These are phyloP conservation scores for Diadema setosum DNA, from an alignment of 35 echinoderm and acorn worm species.

Conservation along the genomic window DNA sequence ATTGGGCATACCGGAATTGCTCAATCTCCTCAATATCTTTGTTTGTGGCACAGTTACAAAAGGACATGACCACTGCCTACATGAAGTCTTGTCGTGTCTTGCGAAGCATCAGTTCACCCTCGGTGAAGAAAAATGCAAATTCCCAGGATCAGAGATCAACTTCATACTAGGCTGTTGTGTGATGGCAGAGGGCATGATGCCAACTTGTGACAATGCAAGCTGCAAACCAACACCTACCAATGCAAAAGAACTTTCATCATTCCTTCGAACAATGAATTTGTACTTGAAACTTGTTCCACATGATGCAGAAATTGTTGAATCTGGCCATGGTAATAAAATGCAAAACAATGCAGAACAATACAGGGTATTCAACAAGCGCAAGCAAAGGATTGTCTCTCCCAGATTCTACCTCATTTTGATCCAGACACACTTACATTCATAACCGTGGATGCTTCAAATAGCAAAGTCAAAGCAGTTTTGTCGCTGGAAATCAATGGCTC, in stretches of 20 bases:
- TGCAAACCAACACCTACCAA: too few relatives aligned
- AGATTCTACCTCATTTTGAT: background rate
- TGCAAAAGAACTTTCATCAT: too few relatives aligned
- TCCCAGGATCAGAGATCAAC: background rate
- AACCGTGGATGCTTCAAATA: background rate
- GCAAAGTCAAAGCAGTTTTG: background rate
- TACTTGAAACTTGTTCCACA: background rate
- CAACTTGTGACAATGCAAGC: background rate
- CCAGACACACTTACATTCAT: background rate
- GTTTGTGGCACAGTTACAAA: background rate
- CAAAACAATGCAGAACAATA: background rate
- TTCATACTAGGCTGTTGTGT: slow-evolving; percentile 14
- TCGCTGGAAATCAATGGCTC: slow-evolving; percentile 30
- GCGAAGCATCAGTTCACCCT: background rate
- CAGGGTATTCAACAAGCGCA: background rate
- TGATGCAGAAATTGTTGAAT: background rate
- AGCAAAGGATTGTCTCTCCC: background rate
- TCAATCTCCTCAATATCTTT: background rate
- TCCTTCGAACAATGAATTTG: too few relatives aligned
- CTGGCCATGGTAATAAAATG: background rate
- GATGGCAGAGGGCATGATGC: background rate
- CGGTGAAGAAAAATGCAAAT: slow-evolving; percentile 34
- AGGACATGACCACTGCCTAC: background rate
- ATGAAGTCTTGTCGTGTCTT: background rate
- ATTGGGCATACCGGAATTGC: background rate